Evolutionary conservation across 2,888 invertebrate species (phyloP).

Genomic region (Gymnosoma rotundatum): DNA sequence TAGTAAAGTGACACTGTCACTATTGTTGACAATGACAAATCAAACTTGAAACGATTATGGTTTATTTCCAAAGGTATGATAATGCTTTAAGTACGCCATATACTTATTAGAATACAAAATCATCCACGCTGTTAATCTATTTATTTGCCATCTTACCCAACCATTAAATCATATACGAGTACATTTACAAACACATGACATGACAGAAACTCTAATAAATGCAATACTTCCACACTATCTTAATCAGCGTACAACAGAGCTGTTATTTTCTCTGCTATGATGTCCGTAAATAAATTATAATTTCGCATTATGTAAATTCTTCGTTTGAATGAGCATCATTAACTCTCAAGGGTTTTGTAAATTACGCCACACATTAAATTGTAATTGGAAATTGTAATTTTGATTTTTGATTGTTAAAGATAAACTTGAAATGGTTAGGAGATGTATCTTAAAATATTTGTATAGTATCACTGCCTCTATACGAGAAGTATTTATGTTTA

Average conservation of each 20-base stretch:
- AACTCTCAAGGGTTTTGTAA: slow-evolving; percentile 56
- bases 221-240: background rate
- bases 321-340: background rate
- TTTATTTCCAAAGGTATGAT: slow-evolving; percentile 55
- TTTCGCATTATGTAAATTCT: slow-evolving; percentile 17
- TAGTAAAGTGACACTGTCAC: slow-evolving; percentile 50
- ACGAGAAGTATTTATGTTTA: no score
- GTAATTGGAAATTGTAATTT: slow-evolving; percentile 40
- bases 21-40: slow-evolving; percentile 62
- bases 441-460: background rate
- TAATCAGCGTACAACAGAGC: slow-evolving; percentile 2
- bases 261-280: slow-evolving; percentile 13
- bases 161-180: slow-evolving; percentile 2
- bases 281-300: slow-evolving; percentile 26
- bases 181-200: background rate
- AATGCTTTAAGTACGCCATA: slow-evolving; percentile 60
- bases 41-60: slow-evolving; percentile 59
- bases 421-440: slow-evolving; percentile 19
- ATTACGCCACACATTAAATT: slow-evolving; percentile 40
- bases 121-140: background rate
- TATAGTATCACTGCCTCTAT: no score
- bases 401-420: slow-evolving; percentile 55
- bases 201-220: background rate
- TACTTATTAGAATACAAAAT: slow-evolving; percentile 45
- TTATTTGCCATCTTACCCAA: background rate